phyloP scores from a whole-genome alignment of 1,140 invertebrate genomes.

The Aphaenogaster rudis region DNA sequence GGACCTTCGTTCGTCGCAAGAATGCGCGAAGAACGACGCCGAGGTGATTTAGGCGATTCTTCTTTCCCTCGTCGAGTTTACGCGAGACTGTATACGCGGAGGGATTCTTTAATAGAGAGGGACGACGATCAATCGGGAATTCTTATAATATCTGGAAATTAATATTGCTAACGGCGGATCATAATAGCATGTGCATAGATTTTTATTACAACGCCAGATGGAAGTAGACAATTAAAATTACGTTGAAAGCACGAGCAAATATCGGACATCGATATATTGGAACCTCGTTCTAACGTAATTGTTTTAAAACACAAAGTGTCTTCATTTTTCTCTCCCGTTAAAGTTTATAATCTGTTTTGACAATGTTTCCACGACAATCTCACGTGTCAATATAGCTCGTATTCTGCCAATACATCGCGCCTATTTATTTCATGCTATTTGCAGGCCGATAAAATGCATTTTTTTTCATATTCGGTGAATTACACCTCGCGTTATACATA shows the following conservation, averaged over 20 bases:
- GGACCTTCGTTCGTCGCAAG: slow-evolving; percentile 2
- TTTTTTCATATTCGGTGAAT: slow-evolving; percentile 28
- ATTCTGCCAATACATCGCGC: neutral
- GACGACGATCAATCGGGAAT: slow-evolving; percentile 27
- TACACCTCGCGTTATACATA: slow-evolving; percentile 9
- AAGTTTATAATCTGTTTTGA: slow-evolving; percentile 41
- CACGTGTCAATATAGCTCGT: slow-evolving; percentile 18
- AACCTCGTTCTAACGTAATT: slow-evolving; percentile 41
- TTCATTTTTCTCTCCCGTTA: slow-evolving; percentile 40
- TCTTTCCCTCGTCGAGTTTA: neutral
- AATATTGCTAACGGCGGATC: slow-evolving; percentile 37
- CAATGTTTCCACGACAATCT: slow-evolving; percentile 18
- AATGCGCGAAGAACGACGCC: slow-evolving; percentile 8
- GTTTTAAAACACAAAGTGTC: slow-evolving; percentile 38
- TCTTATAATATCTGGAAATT: slow-evolving; percentile 58
- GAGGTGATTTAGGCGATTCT: slow-evolving; percentile 42
- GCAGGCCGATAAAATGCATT: neutral
- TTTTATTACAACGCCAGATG: slow-evolving; percentile 51
- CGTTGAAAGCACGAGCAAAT: slow-evolving; percentile 26
- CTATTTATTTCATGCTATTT: slow-evolving; percentile 8
- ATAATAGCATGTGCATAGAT: slow-evolving; percentile 13
- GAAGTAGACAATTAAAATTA: slow-evolving; percentile 57
- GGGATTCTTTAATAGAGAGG: slow-evolving; percentile 27
- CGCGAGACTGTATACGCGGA: neutral
- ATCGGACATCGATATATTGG: slow-evolving; percentile 58